Percentiles rank a stretch among this genome's conserved stretches.
Evolutionary conservation across 2,113 vertebrate genomes (phyloP).

Genomic region (Megaceryle maxima): DNA sequence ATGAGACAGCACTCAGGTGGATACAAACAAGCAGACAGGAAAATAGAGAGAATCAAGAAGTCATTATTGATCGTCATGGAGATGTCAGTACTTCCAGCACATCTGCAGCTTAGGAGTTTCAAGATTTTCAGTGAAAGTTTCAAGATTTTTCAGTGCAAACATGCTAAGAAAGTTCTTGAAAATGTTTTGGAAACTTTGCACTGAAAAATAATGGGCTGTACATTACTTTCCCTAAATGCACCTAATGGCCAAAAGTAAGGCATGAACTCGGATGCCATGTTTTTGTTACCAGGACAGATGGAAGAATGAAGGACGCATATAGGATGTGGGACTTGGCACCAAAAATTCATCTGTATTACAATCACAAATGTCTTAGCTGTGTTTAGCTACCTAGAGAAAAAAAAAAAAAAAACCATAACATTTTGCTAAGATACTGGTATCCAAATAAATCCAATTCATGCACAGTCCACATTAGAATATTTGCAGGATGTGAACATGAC

Average conservation of each 20-base stretch:
- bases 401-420: background rate
- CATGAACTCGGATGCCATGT: background rate
- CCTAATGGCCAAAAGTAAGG: background rate
- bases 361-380: background rate
- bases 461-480: background rate
- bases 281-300: background rate
- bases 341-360: background rate
- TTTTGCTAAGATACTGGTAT: background rate
- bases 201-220: background rate
- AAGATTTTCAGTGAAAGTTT: background rate
- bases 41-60: background rate
- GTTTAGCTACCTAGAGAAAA: background rate
- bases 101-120: background rate
- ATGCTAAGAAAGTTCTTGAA: background rate
- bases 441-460: background rate
- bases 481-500: background rate
- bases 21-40: background rate
- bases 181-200: background rate
- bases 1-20: accelerated
- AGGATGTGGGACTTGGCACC: background rate
- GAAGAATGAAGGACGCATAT: background rate
- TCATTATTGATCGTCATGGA: background rate
- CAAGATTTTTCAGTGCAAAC: background rate
- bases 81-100: background rate
- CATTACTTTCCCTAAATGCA: background rate